Evolutionary conservation across 2,797 vertebrate species (phyloP), one percentile per base, ranked within the genome.

Genomic region (Heliangelus exortis): DNA sequence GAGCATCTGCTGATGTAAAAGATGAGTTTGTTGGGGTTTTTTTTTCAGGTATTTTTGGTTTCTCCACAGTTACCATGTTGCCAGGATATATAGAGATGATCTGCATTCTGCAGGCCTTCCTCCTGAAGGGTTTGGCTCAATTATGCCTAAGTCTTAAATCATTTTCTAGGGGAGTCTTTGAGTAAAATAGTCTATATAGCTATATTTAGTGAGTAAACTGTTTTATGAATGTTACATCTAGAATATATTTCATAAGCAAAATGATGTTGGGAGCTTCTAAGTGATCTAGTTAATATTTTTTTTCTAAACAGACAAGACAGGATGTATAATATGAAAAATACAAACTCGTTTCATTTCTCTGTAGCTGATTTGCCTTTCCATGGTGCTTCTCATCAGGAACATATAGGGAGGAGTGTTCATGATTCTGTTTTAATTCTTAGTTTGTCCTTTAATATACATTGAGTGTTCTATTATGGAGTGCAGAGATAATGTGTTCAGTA

Each of bases 391-490:
- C 33, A 16, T 47, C 88, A 45, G 65, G 90, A 93, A 75, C 76
- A 77, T 63, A 89, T 85, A 82, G 73, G 89, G 81, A 80, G 28
- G 47, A 22, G 72, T 75, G 59, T 31, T 93, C 80, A 5, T 51
- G 57, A 31, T 68, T 59, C 65, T 91, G 66, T 89, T 94, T 92
- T 92, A 72, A 41, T 69, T 76, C 71, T 62, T 92, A 43, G 17
- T 81, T 89, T 91, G 29, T 87, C 82, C 87, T 69, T 55, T 84
- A 33, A 41, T 72, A 7, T 66, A 53, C 21, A 20, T 25, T 94
- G 87, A 82, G n/a, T 50, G 23, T 74, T 85, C 79, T 93, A 22
- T 96, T 82, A 63, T 23, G 93, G 79, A 75, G 10, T 89, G 28
- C 39, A 88, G 77, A 65, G 61, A 71, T 78, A 93, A 89, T 80